Conservation (phyloP, 2,888 invertebrate species). For the Ormyrus pomaceus region DNA sequence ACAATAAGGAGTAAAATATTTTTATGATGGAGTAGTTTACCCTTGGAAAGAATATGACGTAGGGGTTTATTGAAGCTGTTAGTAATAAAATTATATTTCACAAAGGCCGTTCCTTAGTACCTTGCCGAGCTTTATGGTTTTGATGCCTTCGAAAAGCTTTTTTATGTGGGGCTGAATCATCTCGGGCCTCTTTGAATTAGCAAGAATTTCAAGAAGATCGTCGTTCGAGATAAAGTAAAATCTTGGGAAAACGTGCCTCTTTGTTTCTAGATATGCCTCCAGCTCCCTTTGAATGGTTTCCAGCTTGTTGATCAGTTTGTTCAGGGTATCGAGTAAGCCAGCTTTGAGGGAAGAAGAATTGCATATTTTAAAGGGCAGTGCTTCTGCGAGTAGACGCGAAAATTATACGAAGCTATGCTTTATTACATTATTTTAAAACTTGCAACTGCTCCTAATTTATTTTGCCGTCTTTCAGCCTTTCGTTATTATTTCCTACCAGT, state of each 20-base stretch:
- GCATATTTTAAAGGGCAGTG: not conserved
- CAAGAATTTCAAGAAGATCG: constrained; percentile 89
- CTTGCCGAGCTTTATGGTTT: constrained; percentile 83
- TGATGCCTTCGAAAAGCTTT: constrained; percentile 92
- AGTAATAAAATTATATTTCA: constrained; percentile 41
- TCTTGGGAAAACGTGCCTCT: constrained; percentile 90
- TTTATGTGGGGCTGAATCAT: constrained; percentile 90
- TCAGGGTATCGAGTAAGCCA: constrained; percentile 82
- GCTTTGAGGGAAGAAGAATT: constrained; percentile 58
- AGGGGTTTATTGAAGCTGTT: constrained; percentile 33
- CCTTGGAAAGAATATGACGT: constrained; percentile 11
- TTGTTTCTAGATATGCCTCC: constrained; percentile 91
- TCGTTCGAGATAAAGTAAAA: constrained; percentile 91
- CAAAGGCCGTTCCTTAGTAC: constrained; percentile 34
- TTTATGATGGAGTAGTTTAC: constrained; percentile 11
- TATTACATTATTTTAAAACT: not conserved
- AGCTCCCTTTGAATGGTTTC: constrained; percentile 89
- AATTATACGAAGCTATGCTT: not conserved
- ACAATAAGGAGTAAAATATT: constrained; percentile 26
- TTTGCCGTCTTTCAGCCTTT: too few relatives aligned
- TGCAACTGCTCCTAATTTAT: too few relatives aligned
- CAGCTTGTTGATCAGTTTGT: constrained; percentile 84
- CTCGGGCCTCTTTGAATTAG: constrained; percentile 90
- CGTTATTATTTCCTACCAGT: too few relatives aligned
- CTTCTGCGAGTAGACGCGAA: not conserved